Conservation (phyloP, 2,113 vertebrate genomes). For the Melanostigma gelatinosum region DNA sequence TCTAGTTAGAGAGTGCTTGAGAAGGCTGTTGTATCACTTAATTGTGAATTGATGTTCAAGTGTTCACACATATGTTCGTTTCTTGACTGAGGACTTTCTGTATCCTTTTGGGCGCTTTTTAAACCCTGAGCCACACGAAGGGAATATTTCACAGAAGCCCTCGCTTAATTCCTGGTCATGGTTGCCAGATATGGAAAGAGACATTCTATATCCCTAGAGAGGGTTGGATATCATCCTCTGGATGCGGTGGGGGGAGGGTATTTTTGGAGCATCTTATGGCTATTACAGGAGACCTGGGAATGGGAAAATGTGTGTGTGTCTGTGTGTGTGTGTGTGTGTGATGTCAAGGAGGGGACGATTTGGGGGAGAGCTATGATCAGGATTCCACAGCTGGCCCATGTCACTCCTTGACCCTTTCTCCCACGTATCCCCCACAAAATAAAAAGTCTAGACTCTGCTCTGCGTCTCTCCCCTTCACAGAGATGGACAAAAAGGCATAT, state of each 20-base stretch:
- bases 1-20: conserved; percentile 39
- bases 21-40: conserved; percentile 52
- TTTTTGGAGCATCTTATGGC: conserved; percentile 76
- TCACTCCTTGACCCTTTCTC: conserved; percentile 76
- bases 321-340: conserved; percentile 43
- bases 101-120: conserved; percentile 53
- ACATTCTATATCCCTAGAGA: conserved; percentile 75
- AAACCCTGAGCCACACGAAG: conserved; percentile 61
- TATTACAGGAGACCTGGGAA: conserved; percentile 73
- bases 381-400: conserved; percentile 83
- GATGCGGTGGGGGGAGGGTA: conserved; percentile 57
- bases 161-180: conserved; percentile 76
- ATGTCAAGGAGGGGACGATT: conserved; percentile 57
- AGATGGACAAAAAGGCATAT: conserved; percentile 47
- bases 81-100: conserved; percentile 44
- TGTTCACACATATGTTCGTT: conserved; percentile 46
- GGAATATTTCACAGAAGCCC: conserved; percentile 71
- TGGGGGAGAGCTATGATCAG: conserved; percentile 62
- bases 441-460: conserved; percentile 76
- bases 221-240: conserved; percentile 64
- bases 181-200: conserved; percentile 79
- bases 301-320: conserved; percentile 44
- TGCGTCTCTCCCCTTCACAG: conserved; percentile 56
- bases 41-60: conserved; percentile 62
- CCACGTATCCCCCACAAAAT: conserved; percentile 64